Evolutionary conservation across 2,113 vertebrate genomes (phyloP), one percentile per base, ranked within the genome.

Genomic region (Ceyx cyanopectus): DNA sequence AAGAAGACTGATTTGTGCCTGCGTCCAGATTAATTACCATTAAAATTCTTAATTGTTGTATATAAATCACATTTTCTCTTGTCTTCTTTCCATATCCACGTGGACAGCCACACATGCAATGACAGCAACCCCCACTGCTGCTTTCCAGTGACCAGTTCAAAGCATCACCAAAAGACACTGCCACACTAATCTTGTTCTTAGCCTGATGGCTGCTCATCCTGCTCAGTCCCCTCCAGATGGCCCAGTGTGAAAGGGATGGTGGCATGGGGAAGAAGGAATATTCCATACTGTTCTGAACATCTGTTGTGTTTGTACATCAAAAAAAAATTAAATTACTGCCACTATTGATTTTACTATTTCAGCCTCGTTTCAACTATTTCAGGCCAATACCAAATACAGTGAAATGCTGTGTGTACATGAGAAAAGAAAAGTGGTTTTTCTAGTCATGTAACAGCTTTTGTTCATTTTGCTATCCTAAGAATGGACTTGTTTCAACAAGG

Each of bases 141-240:
- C 63, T 19, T 69, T 67, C 77, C 0, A 2, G 67, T 77, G 95
- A 80, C 69, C 90, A 96, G 97, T 98, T 98, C 98, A 97, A 97
- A 95, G 97, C 95, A 97, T 95, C 97, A 98, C 95, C 94, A 97
- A 92, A 96, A 98, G 97, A 96, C 96, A 95, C 96, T 77, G 85
- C 97, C 96, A 95, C 72, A 53, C 97, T 98, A 98, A 98, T 98
- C 97, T 97, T 80, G 74, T 94, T 97, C 94, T 97, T 97, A 93
- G 50, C 2, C 2, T 45, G 67, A 94, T 51, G 76, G 85, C 93
- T 95, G 93, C 72, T 97, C 85, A 92, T 79, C 74, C 92, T 79
- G 84, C 84, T 50, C 56, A 72, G 81, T 23, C 86, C 77, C 70
- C 73, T 95, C 95, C 96, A 96, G 93, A 97, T 93, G 95, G 91